Percentiles rank a stretch among this genome's conserved stretches.
Conservation (phyloP, 2,888 invertebrate species). For the Myopa testacea region DNA sequence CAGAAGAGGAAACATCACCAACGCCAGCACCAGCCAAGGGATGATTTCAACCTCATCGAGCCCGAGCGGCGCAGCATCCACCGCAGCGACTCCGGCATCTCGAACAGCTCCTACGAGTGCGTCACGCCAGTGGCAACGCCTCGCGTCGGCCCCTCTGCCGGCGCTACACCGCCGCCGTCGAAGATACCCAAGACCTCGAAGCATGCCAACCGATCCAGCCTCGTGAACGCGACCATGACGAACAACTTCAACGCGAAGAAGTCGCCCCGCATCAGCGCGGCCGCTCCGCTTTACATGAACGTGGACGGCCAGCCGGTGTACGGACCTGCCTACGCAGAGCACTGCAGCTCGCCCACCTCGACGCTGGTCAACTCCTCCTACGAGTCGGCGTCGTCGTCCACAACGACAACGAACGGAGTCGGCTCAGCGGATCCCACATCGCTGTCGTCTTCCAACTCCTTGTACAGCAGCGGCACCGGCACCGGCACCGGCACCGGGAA, state of each 20-base stretch:
- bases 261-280: slow-evolving; percentile 41
- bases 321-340: slow-evolving; percentile 35
- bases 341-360: slow-evolving; percentile 50
- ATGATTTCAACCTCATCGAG: slow-evolving; percentile 63
- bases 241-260: slow-evolving; percentile 47
- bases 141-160: slow-evolving; percentile 31
- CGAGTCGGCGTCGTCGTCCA: slow-evolving; percentile 56
- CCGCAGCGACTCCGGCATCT: slow-evolving; percentile 68
- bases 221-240: slow-evolving; percentile 43
- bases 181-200: slow-evolving; percentile 51
- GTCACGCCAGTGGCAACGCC: slow-evolving; percentile 70
- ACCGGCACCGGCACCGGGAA: slow-evolving; percentile 46
- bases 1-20: slow-evolving; percentile 62
- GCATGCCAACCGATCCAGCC: slow-evolving; percentile 21
- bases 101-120: slow-evolving; percentile 71
- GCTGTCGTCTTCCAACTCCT: slow-evolving; percentile 57
- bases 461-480: slow-evolving; percentile 57
- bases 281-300: slow-evolving; percentile 58
- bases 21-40: slow-evolving; percentile 64
- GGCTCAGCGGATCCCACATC: slow-evolving; percentile 57
- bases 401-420: slow-evolving; percentile 43
- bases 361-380: slow-evolving; percentile 61
- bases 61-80: slow-evolving; percentile 67
- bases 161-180: slow-evolving; percentile 42
- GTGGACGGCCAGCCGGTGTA: slow-evolving; percentile 53